Base-by-base conservation (phyloP, 92 coral and sea anemone species). In the Umimayanthus chanpuru region DNA sequence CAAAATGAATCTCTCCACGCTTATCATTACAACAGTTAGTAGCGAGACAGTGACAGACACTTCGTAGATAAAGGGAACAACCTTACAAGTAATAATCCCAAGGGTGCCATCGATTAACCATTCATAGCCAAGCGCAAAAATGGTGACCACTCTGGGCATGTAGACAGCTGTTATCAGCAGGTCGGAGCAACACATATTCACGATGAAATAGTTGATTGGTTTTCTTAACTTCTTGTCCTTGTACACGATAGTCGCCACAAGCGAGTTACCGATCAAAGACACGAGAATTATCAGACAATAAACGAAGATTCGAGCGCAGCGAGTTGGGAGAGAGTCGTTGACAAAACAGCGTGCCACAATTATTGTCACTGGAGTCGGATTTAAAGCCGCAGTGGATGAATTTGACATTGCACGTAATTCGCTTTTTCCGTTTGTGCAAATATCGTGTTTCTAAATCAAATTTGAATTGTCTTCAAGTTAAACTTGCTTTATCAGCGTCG, bases 151-250 rank as follows among this genome's bases (percentile, higher is more conserved):
- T 12, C 98, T 91, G 2, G 96, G 94, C 98, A 94, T 94, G 87
- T 93, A 94, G 50, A 92, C 92, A 12, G 86, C 74, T 1, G 98
- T 94, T 66, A 90, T 92, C 5, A 94, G 81, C 21, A 93, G 55
- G 38, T 94, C 98, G 12, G 98, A 93, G 36, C 86, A 81, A 14
- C 94, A 86, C 96, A 94, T 93, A 41, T 94, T 94, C 64, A 93
- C 93, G 67, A 94, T 94, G 85, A 94, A 93, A 72, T 89, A 94
- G 87, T 94, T 90, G 70, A 94, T 92, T 11, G 96, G 92, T 72
- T 93, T 94, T 39, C 82, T 85, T 93, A 94, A 77, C 10, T 82
- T 92, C 75, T 85, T 80, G 67, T 91, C 91, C 38, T 81, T 86
- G 79, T 53, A 77, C 6, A 94, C 94, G 47, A 93, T 85, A 18